Evolutionary conservation across 1,140 invertebrate genomes (phyloP).

Genomic region (Musca vetustissima): DNA sequence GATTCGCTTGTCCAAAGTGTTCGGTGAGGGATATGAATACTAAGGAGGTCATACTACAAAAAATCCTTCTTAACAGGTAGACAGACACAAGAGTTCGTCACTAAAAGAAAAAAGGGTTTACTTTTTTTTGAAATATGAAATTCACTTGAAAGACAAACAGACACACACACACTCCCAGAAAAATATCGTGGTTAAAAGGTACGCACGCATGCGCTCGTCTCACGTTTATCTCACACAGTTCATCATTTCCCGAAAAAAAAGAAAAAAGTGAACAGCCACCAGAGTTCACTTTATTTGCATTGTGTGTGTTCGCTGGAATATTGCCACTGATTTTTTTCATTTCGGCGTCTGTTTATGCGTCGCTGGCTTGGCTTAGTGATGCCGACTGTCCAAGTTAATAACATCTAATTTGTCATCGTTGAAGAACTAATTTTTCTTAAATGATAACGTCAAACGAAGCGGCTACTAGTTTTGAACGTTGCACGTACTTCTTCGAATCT

Average conservation of each 20-base stretch:
- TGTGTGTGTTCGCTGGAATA: neutral
- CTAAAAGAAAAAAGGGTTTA: neutral
- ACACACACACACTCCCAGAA: too few species aligned
- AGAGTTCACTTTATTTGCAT: neutral
- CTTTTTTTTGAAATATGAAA: slow-evolving; percentile 4
- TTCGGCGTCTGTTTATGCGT: neutral
- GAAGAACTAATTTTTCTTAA: slow-evolving; percentile 32
- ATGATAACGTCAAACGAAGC: slow-evolving; percentile 27
- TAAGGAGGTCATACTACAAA: too few species aligned
- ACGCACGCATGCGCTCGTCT: slow-evolving; percentile 5
- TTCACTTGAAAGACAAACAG: slow-evolving; percentile 1
- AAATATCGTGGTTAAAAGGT: neutral
- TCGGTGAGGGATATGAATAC: too few species aligned
- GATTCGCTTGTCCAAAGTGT: too few species aligned
- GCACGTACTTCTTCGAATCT: too few species aligned
- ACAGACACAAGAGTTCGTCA: too few species aligned
- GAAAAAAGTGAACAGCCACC: neutral
- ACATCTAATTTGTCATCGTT: slow-evolving; percentile 31
- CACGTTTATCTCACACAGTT: slow-evolving; percentile 11
- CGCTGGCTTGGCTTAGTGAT: neutral
- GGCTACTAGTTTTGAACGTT: slow-evolving; percentile 28
- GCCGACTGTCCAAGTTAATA: slow-evolving; percentile 27
- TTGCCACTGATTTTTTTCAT: neutral
- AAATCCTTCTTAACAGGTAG: too few species aligned
- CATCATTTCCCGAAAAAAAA: slow-evolving; percentile 10